These are phyloP conservation scores for Xylocopa sonorina DNA, from an alignment of 1,140 invertebrate species.

Conservation along the genomic window DNA sequence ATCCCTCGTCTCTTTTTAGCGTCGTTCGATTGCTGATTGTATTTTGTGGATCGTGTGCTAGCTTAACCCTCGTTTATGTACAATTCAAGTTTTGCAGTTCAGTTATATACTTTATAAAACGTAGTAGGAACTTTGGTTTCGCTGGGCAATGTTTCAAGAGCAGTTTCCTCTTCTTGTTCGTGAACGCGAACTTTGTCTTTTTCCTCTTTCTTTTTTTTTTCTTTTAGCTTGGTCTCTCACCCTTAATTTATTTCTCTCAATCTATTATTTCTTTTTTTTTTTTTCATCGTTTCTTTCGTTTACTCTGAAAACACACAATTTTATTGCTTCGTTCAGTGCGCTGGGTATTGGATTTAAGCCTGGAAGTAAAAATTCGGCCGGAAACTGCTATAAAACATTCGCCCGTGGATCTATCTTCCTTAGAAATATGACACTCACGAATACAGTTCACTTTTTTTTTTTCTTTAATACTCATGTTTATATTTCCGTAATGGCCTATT, in stretches of 20 bases:
- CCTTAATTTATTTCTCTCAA: background rate
- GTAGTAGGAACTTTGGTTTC: slow-evolving; percentile 83
- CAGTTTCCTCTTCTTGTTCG: slow-evolving; percentile 76
- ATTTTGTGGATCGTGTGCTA: slow-evolving; percentile 76
- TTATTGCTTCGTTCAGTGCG: slow-evolving; percentile 4
- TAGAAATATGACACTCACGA: slow-evolving; percentile 82
- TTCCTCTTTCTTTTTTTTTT: background rate
- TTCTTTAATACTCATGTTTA: slow-evolving; percentile 77
- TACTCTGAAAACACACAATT: background rate
- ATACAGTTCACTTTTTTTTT: slow-evolving; percentile 78
- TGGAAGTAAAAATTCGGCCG: slow-evolving; percentile 68
- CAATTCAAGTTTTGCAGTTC: slow-evolving; percentile 80
- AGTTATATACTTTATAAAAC: slow-evolving; percentile 81
- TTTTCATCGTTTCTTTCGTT: background rate
- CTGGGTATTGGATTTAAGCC: background rate
- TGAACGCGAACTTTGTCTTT: slow-evolving; percentile 3
- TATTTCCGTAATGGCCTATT: slow-evolving; percentile 77
- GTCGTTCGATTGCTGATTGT: slow-evolving; percentile 79
- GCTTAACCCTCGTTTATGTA: slow-evolving; percentile 80
- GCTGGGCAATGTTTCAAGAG: slow-evolving; percentile 81
- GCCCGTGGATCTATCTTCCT: slow-evolving; percentile 81
- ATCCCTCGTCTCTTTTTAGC: slow-evolving; percentile 62
- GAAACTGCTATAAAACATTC: slow-evolving; percentile 81
- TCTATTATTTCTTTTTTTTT: background rate
- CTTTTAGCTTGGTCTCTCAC: background rate